Evolutionary conservation across 2,113 vertebrate species (phyloP).

Genomic region (Tyto alba): DNA sequence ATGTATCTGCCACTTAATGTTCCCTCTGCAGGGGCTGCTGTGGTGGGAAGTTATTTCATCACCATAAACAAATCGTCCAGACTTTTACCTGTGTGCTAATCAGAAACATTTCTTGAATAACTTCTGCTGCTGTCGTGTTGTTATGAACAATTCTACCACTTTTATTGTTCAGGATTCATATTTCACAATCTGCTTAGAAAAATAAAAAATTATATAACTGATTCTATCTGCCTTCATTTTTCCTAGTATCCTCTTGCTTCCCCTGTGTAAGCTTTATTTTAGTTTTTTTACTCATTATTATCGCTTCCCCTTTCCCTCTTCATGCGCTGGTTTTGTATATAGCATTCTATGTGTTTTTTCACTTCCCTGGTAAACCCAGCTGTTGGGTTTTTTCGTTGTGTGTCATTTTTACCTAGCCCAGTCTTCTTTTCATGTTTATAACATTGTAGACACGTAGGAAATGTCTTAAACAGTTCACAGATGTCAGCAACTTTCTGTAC

Average conservation of each 20-base stretch:
- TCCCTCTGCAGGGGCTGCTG: background rate
- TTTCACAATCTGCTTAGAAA: background rate
- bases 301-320: background rate
- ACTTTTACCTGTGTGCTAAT: background rate
- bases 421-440: background rate
- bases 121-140: background rate
- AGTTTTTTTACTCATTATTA: background rate
- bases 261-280: background rate
- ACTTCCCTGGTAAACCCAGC: constrained; percentile 5
- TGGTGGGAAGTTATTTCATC: background rate
- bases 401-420: constrained; percentile 15
- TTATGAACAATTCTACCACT: background rate
- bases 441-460: background rate
- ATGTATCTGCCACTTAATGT: background rate
- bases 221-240: background rate
- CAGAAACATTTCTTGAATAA: background rate
- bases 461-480: background rate
- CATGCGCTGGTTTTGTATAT: background rate
- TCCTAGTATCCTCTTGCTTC: background rate
- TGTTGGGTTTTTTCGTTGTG: background rate
- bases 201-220: background rate
- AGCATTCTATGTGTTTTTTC: background rate
- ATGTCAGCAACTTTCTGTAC: background rate
- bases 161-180: background rate
- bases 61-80: background rate